A percentile compares a stretch with the other conserved stretches of the same genome.
Evolutionary conservation across 1,140 invertebrate species (phyloP).

Genomic region (Holotrichia oblita): DNA sequence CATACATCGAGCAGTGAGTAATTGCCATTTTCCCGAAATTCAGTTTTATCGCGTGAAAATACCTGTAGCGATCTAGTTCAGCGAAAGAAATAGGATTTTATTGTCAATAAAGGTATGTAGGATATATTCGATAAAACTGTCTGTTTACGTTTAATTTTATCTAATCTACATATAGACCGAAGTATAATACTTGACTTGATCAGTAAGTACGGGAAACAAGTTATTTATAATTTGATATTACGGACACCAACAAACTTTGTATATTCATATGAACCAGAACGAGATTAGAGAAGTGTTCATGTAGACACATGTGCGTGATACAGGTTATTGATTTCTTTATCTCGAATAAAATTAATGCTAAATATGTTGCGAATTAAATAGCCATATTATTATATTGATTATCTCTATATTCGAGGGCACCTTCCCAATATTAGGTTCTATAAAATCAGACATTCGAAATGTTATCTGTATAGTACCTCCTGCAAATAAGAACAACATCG

Average conservation of each 20-base stretch:
- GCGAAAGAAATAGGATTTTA: constrained; percentile 1
- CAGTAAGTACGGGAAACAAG: not conserved
- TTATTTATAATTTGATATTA: not conserved
- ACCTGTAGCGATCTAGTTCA: not conserved
- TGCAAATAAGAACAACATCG: no score
- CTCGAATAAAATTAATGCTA: not conserved
- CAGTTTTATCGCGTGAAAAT: not conserved
- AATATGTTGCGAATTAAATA: not conserved
- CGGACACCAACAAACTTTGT: not conserved
- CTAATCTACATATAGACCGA: not conserved
- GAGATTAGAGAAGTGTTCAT: not conserved
- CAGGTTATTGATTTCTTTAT: constrained; percentile 8
- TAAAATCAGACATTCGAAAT: no score
- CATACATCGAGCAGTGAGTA: not conserved
- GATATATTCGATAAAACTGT: not conserved
- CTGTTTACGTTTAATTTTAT: constrained; percentile 9
- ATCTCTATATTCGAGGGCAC: no score
- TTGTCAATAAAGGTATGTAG: not conserved
- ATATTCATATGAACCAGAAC: not conserved
- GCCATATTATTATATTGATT: not conserved
- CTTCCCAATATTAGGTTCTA: no score
- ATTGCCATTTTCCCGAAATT: not conserved
- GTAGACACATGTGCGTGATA: not conserved
- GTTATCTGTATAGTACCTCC: no score
- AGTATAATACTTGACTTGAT: not conserved